Conservation (phyloP, 2,113 vertebrate genomes). For the Odocoileus hemionus region DNA sequence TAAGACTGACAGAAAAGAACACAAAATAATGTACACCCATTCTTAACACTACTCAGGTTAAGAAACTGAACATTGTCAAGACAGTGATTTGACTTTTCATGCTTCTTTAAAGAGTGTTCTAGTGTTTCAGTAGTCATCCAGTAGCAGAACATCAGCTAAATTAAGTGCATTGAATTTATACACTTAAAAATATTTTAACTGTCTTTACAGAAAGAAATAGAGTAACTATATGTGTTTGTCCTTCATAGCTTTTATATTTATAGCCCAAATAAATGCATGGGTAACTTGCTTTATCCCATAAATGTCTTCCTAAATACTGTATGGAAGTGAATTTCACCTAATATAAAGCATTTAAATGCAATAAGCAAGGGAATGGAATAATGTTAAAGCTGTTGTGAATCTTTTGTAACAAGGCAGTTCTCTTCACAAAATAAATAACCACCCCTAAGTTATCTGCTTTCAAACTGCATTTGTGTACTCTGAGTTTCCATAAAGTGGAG, state of each 20-base stretch:
- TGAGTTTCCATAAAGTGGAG: neutral
- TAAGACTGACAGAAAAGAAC: neutral
- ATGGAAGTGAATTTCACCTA: neutral
- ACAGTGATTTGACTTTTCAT: neutral
- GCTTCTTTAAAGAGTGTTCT: neutral
- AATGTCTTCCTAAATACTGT: slow-evolving; percentile 19
- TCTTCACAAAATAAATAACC: neutral
- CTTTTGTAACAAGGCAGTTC: neutral
- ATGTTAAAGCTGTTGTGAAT: neutral
- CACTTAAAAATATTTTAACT: neutral
- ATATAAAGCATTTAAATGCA: neutral
- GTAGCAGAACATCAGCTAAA: slow-evolving; percentile 7
- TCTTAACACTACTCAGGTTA: neutral
- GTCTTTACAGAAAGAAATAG: neutral
- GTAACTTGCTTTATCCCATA: neutral
- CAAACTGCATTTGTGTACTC: neutral
- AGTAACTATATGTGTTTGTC: neutral
- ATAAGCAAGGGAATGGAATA: neutral
- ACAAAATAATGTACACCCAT: neutral
- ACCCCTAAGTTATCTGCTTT: neutral
- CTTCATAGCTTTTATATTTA: slow-evolving; percentile 25
- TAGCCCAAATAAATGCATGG: neutral
- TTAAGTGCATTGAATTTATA: slow-evolving; percentile 5
- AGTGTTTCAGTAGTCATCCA: neutral
- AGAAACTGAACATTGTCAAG: neutral